phyloP scores from a whole-genome alignment of 1,140 invertebrate species.

The Zeugodacus cucurbitae region DNA sequence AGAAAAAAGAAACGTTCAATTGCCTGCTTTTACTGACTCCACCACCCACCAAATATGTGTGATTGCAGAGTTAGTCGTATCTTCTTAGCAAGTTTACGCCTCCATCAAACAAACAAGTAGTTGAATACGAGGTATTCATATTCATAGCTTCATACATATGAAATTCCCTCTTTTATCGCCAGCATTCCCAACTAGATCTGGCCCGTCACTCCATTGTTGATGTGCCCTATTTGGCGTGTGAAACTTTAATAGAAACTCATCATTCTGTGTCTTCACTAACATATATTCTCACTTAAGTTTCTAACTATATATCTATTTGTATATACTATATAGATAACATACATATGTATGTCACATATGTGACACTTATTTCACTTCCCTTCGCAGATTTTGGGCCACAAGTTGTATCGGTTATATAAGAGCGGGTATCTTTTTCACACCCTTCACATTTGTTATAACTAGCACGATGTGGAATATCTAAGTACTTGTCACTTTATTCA shows the following conservation, averaged over 20 bases:
- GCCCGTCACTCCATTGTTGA: neutral
- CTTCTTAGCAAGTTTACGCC: neutral
- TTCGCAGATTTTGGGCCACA: neutral
- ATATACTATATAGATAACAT: neutral
- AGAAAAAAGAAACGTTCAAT: constrained; percentile 17
- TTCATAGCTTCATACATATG: neutral
- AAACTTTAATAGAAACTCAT: neutral
- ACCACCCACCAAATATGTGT: neutral
- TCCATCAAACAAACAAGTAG: neutral
- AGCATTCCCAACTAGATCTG: neutral
- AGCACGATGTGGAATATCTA: neutral
- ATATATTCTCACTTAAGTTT: neutral
- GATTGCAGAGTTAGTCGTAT: neutral
- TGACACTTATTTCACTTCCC: neutral
- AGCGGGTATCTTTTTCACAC: neutral
- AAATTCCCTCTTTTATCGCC: neutral
- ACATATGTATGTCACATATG: neutral
- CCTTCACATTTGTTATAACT: neutral
- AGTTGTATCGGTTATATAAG: neutral
- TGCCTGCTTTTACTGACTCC: neutral
- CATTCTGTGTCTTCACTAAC: neutral
- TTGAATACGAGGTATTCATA: neutral
- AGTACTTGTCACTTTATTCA: no score
- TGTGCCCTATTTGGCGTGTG: neutral
- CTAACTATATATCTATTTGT: neutral